Evolutionary conservation across 2,113 vertebrate species (phyloP).

Genomic region (Emberiza fucata): DNA sequence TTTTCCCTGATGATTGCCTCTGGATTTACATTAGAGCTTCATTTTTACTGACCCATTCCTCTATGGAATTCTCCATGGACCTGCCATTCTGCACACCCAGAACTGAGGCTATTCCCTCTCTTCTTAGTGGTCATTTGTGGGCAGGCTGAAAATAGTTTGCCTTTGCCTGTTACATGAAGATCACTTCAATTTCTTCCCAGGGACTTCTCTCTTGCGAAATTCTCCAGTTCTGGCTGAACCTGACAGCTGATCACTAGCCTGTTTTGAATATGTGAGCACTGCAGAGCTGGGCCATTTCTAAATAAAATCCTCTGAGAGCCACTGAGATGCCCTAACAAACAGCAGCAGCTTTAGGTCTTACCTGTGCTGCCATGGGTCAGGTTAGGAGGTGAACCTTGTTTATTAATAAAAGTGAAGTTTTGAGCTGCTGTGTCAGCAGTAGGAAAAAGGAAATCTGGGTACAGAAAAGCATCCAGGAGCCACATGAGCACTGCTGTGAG

Average conservation of each 20-base stretch:
- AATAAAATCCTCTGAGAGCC: neutral
- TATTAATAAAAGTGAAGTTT: neutral
- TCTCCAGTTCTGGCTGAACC: neutral
- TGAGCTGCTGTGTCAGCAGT: neutral
- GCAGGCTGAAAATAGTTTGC: neutral
- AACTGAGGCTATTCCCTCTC: neutral
- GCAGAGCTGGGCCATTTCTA: neutral
- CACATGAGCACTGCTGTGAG: accelerated
- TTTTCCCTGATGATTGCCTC: neutral
- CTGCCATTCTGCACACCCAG: neutral
- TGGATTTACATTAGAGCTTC: neutral
- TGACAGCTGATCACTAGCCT: neutral
- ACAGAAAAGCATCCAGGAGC: neutral
- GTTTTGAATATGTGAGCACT: neutral
- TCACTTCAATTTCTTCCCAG: neutral
- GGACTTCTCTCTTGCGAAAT: neutral
- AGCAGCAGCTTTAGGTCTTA: neutral
- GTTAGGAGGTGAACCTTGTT: neutral
- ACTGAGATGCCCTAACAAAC: neutral
- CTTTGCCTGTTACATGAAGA: neutral
- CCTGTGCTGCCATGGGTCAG: neutral
- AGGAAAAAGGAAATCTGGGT: neutral
- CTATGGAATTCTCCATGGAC: neutral
- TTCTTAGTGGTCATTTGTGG: neutral
- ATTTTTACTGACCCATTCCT: neutral